Percentiles rank a stretch among this genome's conserved stretches.
Conservation (phyloP, 2,113 vertebrate genomes). For the Oncorhynchus gorbuscha region DNA sequence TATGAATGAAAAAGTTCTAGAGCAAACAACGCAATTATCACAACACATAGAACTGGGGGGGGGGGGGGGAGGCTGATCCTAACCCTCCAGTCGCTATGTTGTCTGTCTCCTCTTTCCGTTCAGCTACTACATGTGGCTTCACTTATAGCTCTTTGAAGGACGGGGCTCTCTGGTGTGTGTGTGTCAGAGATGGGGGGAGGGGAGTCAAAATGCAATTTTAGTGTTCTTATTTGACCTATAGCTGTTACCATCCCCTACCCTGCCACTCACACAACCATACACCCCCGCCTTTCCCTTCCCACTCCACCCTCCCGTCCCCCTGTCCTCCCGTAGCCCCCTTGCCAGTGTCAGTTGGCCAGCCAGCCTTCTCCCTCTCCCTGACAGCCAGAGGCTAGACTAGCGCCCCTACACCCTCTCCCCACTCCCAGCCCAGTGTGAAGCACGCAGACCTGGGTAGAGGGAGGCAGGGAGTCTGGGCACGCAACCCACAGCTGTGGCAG, state of each 20-base stretch:
- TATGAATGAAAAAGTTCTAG: too few relatives aligned
- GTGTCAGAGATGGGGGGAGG: slow-evolving; percentile 17
- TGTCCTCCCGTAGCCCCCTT: slow-evolving; percentile 10
- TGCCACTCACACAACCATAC: slow-evolving; percentile 7
- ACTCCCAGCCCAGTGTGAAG: slow-evolving; percentile 36
- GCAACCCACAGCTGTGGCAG: neutral
- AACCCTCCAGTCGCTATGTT: neutral
- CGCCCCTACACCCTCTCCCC: slow-evolving; percentile 14
- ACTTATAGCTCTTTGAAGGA: slow-evolving; percentile 30
- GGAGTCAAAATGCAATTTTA: slow-evolving; percentile 21
- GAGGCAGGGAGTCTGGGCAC: neutral
- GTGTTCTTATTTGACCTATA: slow-evolving; percentile 35
- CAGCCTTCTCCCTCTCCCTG: slow-evolving; percentile 16
- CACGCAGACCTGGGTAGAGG: slow-evolving; percentile 18
- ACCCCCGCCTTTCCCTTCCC: neutral
- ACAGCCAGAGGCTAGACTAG: slow-evolving; percentile 32
- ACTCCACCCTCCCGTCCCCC: neutral
- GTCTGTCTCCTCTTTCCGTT: slow-evolving; percentile 10
- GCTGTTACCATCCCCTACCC: slow-evolving; percentile 8
- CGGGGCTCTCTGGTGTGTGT: neutral
- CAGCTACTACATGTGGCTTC: slow-evolving; percentile 41
- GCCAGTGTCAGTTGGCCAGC: slow-evolving; percentile 25
- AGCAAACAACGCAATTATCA: too few relatives aligned
- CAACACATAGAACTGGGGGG: too few relatives aligned
- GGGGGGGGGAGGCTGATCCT: neutral